Conservation (phyloP, 2,113 vertebrate species). For the Hydrochoerus hydrochaeris region DNA sequence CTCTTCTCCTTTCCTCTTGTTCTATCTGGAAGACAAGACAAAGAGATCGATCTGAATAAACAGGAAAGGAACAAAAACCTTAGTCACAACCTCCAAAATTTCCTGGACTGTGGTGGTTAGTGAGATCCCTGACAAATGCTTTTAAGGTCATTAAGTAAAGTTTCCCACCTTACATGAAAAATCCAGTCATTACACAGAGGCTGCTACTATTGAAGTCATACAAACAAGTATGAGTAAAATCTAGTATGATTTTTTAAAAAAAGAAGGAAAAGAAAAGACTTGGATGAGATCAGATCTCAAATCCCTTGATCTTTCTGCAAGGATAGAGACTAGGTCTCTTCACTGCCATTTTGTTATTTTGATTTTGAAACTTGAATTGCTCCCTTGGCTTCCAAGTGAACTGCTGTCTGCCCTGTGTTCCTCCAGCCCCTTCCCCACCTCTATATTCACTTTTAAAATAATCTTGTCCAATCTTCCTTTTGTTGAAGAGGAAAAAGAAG, state of each 20-base stretch:
- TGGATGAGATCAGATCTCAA: slow-evolving; percentile 56
- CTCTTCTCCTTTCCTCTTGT: background rate
- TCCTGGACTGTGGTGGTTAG: background rate
- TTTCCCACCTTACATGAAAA: background rate
- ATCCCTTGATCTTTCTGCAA: slow-evolving; percentile 61
- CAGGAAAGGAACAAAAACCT: background rate
- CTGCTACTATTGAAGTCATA: background rate
- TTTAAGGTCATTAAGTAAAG: slow-evolving; percentile 25
- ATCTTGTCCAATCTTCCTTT: slow-evolving; percentile 6
- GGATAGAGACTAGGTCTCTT: slow-evolving; percentile 35
- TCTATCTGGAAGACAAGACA: slow-evolving; percentile 19
- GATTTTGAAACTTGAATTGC: slow-evolving; percentile 50
- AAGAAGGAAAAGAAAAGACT: background rate
- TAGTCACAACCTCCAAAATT: background rate
- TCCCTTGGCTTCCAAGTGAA: background rate
- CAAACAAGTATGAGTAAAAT: slow-evolving; percentile 33
- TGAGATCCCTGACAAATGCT: background rate
- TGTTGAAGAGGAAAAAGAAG: slow-evolving; percentile 17
- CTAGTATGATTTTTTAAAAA: background rate
- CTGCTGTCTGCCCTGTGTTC: background rate
- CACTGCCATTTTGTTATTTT: slow-evolving; percentile 44
- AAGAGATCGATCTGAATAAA: background rate
- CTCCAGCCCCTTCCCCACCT: background rate
- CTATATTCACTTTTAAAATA: slow-evolving; percentile 44
- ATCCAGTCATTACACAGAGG: background rate